Conservation (phyloP, 1,140 invertebrate species). For the Varroa destructor region DNA sequence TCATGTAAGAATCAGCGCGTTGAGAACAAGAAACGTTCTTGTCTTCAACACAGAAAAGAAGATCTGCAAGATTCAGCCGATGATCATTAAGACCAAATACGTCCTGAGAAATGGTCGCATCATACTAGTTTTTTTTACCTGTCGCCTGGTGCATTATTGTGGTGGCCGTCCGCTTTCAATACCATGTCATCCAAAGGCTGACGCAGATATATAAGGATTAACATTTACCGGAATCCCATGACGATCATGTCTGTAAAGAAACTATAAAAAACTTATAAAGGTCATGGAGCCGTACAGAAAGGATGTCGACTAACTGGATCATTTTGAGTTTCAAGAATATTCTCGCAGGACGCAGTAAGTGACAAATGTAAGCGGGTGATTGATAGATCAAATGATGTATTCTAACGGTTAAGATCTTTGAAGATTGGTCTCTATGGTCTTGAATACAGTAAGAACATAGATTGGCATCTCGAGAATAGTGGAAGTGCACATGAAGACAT, state of each 20-base stretch:
- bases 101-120: neutral
- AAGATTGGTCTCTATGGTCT: neutral
- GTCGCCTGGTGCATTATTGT: neutral
- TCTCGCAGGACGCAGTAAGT: neutral
- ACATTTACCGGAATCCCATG: neutral
- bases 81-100: neutral
- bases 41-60: neutral
- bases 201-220: neutral
- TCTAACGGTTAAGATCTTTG: neutral
- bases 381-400: neutral
- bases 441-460: neutral
- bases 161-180: neutral
- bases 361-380: neutral
- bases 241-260: neutral
- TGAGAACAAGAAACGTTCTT: slow-evolving; percentile 30
- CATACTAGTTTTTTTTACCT: neutral
- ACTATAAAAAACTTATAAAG: neutral
- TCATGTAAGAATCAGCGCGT: slow-evolving; percentile 33
- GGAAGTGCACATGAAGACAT: neutral
- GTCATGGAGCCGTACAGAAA: neutral
- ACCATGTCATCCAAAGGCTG: neutral
- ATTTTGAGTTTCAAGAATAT: neutral
- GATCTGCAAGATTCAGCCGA: neutral
- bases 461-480: neutral
- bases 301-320: neutral